Evolutionary conservation across 2,113 vertebrate species (phyloP), one percentile per base, ranked within the genome.

Genomic region (Leptosomus discolor): DNA sequence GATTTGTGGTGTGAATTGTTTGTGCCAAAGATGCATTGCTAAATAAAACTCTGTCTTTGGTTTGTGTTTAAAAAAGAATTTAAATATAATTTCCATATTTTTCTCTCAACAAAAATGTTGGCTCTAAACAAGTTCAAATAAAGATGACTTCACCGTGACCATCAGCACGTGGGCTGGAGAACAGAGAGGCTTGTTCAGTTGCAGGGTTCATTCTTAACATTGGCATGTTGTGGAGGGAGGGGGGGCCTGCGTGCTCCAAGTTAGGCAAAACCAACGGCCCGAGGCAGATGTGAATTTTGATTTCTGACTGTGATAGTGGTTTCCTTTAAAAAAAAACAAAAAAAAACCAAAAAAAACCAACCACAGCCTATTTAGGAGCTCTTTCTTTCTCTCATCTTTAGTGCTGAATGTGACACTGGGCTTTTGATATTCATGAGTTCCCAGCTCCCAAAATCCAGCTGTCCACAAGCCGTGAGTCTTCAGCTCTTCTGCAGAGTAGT

Each of bases 231-330:
- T 76, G 85, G 56, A 67, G 64, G 65, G 51, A 88, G 70, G 61
- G 89, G 71, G 13, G 43, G 65, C 70, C 46, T 27, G 2, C 6
- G 0, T 14, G 12, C 46, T 80, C 45, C 69, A 43, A 34, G 22
- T 11, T 3, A 10, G 53, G 78, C 50, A 70, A 50, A 91, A 43
- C 23, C 51, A 61, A 10, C 0, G 0, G 45, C 41, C 41, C 9
- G 27, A 70, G 41, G 18, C 24, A 58, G 74, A 58, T 53, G 48
- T 39, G 51, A 79, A 34, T 46, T 90, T 32, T 27, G 9, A 13
- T 48, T 82, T 94, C 92, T 93, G 19, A 22, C 69, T 57, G 20
- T 77, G 21, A 69, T 29, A 11, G 12, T 30, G 51, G 53, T 71
- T 74, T 56, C 17, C 23, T 84, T 77, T 20, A 0, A 6, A n/a